Base-by-base conservation (phyloP, 2,888 invertebrate species). In the Lycophotia porphyrea region DNA sequence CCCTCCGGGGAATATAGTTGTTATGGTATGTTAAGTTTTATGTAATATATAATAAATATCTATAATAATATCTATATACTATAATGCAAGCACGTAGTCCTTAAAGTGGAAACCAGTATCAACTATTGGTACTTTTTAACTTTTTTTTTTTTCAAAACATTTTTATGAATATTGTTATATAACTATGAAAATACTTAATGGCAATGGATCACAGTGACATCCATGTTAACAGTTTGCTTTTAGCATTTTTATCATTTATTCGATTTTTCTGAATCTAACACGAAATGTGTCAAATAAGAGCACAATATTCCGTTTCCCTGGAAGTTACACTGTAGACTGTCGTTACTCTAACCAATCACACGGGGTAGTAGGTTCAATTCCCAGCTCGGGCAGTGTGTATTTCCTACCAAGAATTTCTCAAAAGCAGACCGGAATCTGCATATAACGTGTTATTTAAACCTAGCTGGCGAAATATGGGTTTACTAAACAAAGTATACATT, bases 81-180 rank as follows among this genome's bases (percentile, higher is more conserved):
- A 44, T 44, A 13, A 44, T 44, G 44, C 44, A 44, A 1, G 44
- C 47, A 47, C 9, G 49, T 52, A 52, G 52, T 11, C 13, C 52
- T n/a, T 52, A n/a, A n/a, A 52, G n/a, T n/a, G 52, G n/a, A 52
- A n/a, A 49, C 24, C 11, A n/a, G n/a, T n/a, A 18, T 15, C 4
- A 21, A 49, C 2, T 42, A 42, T 61, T 42, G n/a, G 49, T 49
- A 21, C 1, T 7, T 49, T 31, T 49, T n/a, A 15, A 34, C 4
- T 2, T n/a, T 39, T 60, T 74, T 74, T 76, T 49, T 52, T 36
- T 1, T 49, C n/a, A 13, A 76, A 52, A 44, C 34, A 34, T 18
- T 24, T 49, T 36, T 64, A 27, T 34, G 24, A 49, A 64, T 24
- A 55, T 39, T 1, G 9, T 21, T 8, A 5, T 31, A 21, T n/a